Conservation (phyloP, 2,888 invertebrate species). For the Xestobium rufovillosum region DNA sequence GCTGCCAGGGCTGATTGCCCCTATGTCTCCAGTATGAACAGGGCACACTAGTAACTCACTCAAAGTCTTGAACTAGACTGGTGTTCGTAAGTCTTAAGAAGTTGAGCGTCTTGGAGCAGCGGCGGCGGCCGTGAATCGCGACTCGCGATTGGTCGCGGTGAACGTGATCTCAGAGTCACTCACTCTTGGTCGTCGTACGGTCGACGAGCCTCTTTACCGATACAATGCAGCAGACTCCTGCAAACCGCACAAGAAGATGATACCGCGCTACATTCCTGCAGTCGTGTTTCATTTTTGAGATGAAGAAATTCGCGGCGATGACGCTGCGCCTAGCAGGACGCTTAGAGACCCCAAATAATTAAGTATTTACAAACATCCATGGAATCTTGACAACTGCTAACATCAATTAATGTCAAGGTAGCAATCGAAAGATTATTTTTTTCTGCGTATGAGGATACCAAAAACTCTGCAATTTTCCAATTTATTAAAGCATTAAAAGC, state of each 20-base stretch:
- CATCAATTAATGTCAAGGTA: too few relatives aligned
- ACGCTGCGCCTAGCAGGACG: too few relatives aligned
- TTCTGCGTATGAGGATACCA: too few relatives aligned
- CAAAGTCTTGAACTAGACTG: slow-evolving; percentile 1
- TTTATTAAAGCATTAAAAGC: too few relatives aligned
- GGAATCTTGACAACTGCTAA: too few relatives aligned
- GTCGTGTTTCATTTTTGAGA: too few relatives aligned
- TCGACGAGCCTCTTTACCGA: not conserved
- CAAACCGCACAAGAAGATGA: not conserved
- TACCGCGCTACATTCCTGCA: not conserved
- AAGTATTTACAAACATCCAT: too few relatives aligned
- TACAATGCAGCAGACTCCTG: not conserved
- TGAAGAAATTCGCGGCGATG: too few relatives aligned
- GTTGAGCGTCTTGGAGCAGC: slow-evolving; percentile 1
- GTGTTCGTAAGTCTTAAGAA: not conserved
- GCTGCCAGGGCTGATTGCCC: slow-evolving; percentile 33
- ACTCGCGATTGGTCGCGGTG: not conserved
- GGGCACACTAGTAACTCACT: not conserved
- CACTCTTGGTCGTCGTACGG: slow-evolving; percentile 1
- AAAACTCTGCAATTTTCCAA: too few relatives aligned
- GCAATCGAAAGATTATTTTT: too few relatives aligned
- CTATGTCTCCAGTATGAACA: slow-evolving; percentile 31
- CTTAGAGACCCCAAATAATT: too few relatives aligned
- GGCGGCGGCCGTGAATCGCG: slow-evolving; percentile 1
- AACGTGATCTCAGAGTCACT: not conserved